Evolutionary conservation across 2,113 vertebrate genomes (phyloP), one percentile per base, ranked within the genome.

Genomic region (Dicentrarchus labrax): DNA sequence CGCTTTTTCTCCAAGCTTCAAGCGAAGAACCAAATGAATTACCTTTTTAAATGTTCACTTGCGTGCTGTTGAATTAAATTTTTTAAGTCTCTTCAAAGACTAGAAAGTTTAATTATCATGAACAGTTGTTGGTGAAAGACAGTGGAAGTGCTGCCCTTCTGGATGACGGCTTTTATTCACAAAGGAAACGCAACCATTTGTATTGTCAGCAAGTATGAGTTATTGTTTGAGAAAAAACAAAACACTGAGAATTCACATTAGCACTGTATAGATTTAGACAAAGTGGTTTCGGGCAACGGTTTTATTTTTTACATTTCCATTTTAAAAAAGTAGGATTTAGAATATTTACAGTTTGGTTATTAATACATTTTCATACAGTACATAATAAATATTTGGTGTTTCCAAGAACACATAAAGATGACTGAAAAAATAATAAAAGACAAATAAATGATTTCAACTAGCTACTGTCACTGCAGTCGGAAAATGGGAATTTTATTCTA

Each of bases 91-190:
- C 76, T 72, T 67, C 59, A 66, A 80, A 84, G 43, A 81, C 79
- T 73, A 74, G 45, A 87, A 87, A 65, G n/a, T 85, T 71, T 72
- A 83, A 78, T 83, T 84, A 76, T 78, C 16, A 9, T 47, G 5
- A 68, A 72, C 36, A 59, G 65, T 78, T 9, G 6, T 21, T 30
- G n/a, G 19, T 17, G 59, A 56, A 59, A 39, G 51, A 48, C 47
- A 5, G 57, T 22, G 2, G 45, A 71, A 82, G 77, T 54, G 64
- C 72, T 24, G 1, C 54, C 62, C 51, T 60, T 48, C 62, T 86
- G 68, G 17, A 38, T 72, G 30, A 30, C 30, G 30, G 30, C 30
- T 30, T 36, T 36, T 30, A 54, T 80, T 60, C 36, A 56, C 21
- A 4, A 15, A 24, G 30, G 67, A 12, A 66, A 65, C n/a, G 10